Evolutionary conservation across 2,113 vertebrate genomes (phyloP).

Genomic region (Phaethornis superciliosus): DNA sequence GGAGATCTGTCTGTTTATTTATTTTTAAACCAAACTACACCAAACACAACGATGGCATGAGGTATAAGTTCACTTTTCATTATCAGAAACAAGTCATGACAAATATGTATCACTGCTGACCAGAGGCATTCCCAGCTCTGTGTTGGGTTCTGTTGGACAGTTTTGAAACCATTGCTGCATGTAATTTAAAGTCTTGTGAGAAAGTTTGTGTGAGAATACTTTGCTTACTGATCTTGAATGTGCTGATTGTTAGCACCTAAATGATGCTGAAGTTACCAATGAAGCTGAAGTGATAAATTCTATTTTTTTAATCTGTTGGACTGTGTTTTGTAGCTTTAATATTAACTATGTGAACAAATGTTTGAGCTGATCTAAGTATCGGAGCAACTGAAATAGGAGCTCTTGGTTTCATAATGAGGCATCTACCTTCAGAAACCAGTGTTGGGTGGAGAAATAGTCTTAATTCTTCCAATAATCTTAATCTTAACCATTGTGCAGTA

Average conservation of each 20-base stretch:
- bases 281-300: not conserved
- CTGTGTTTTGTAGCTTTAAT: not conserved
- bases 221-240: not conserved
- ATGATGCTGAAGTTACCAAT: not conserved
- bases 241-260: not conserved
- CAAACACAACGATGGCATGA: not conserved
- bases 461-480: not conserved
- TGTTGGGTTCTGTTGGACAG: not conserved
- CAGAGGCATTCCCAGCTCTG: not conserved
- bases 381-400: not conserved
- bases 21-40: not conserved
- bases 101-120: not conserved
- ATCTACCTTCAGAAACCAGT: not conserved
- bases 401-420: not conserved
- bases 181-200: not conserved
- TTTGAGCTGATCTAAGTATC: not conserved
- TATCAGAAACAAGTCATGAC: not conserved
- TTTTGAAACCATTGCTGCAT: not conserved
- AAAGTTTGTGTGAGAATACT: not conserved
- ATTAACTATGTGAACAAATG: not conserved
- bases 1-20: not conserved
- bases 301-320: not conserved
- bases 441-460: not conserved
- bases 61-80: not conserved
- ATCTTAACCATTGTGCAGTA: rapidly evolving